These are phyloP conservation scores for Gallinago paraguaiae DNA, from an alignment of 2,113 vertebrate genomes.

Conservation along the genomic window DNA sequence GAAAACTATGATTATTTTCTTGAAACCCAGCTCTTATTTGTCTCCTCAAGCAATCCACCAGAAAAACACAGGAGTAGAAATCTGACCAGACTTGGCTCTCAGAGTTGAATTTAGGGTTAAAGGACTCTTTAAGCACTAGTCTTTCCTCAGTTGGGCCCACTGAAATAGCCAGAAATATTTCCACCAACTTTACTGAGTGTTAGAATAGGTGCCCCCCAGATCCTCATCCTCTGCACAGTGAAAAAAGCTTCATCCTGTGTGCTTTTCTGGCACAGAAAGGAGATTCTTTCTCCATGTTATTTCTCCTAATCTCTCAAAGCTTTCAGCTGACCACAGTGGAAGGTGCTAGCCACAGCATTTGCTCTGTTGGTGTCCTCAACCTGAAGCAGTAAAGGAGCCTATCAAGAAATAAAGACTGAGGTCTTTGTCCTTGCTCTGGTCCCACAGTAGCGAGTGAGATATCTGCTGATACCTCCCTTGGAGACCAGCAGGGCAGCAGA, in stretches of 20 bases:
- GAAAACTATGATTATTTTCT: neutral
- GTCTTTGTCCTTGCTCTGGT: neutral
- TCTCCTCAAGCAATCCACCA: neutral
- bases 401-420: neutral
- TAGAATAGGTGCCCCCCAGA: neutral
- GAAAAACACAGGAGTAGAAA: neutral
- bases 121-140: neutral
- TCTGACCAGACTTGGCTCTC: neutral
- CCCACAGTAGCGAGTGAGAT: rapidly evolving
- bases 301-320: neutral
- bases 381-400: neutral
- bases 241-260: neutral
- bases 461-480: neutral
- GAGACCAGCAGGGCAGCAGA: neutral
- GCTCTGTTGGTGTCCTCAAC: neutral
- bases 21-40: neutral
- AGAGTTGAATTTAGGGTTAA: neutral
- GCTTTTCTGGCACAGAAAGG: neutral
- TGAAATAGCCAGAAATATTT: neutral
- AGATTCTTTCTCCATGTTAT: neutral
- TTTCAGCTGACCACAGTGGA: neutral
- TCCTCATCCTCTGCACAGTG: neutral
- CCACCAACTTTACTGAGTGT: neutral
- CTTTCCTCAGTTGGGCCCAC: neutral
- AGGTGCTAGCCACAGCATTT: neutral